Evolutionary conservation across 1,140 invertebrate genomes (phyloP), one percentile per base, ranked within the genome.

Genomic region (Hirudo medicinalis): DNA sequence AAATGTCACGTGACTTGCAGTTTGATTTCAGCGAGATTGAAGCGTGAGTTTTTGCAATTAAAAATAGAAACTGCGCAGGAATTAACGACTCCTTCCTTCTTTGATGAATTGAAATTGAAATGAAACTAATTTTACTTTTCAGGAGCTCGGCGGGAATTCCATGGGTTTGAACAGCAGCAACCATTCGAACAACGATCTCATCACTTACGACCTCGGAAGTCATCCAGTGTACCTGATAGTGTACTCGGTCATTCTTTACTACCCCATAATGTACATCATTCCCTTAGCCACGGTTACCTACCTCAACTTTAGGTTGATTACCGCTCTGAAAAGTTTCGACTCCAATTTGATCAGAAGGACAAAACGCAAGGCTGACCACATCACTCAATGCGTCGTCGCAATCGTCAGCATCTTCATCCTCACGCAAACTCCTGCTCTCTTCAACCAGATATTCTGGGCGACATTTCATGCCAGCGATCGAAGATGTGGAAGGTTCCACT

Each of bases 391-490:
- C 70, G 66, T 74, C 9, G 40, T 74, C 63, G 57, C 54, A 5
- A 74, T 71, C 57, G 73, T 74, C n/a, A 63, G 54, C 43, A 55
- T 67, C 6, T 74, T 74, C 70, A 72, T 74, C 67, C 22, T 72
- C 36, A 74, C 70, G 25, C 73, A 74, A 54, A 72, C 71, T 60
- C 73, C 73, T 29, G 71, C 73, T 9, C 71, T 74, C 32, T 29
- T 74, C 67, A 74, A 74, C 57, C 71, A 74, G 49, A 72, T 74
- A 40, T 74, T 74, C 43, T 74, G 73, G 73, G 71, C 71, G 20
- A 67, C 67, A 20, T 36, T 49, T 15, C n/a, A 29, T 32, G 19
- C 55, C 22, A 55, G 19, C 19, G 71, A 63, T 22, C 55, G 73
- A 20, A 6, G 54, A 29, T 72, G 71, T 29, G 73, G 73, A 15